Evolutionary conservation across 2,113 vertebrate genomes (phyloP).

Genomic region (Pollimyrus isidori): DNA sequence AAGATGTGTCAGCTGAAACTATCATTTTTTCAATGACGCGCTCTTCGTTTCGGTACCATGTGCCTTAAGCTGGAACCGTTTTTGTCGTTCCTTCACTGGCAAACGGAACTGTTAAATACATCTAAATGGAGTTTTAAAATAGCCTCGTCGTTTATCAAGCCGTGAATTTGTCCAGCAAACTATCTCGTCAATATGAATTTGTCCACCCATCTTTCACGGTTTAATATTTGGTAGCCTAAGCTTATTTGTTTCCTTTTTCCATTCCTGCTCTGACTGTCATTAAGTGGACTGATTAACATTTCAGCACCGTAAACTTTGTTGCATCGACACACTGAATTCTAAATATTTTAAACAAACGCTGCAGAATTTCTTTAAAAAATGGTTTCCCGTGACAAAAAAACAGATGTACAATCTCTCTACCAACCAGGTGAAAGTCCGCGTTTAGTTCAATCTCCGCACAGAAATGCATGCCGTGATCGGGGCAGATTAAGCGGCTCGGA

Average conservation of each 20-base stretch:
- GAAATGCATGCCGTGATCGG: neutral
- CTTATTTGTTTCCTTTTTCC: neutral
- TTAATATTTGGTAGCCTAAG: neutral
- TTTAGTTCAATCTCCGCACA: neutral
- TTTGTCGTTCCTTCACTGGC: neutral
- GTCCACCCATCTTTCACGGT: neutral
- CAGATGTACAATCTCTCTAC: neutral
- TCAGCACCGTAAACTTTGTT: conserved; percentile 2
- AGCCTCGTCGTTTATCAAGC: neutral
- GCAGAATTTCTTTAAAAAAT: neutral
- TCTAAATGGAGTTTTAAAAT: neutral
- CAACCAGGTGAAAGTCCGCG: neutral
- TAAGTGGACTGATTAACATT: conserved; percentile 4
- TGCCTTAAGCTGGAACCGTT: neutral
- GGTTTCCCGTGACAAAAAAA: neutral
- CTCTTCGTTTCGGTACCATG: neutral
- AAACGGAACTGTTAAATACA: neutral
- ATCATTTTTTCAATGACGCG: neutral
- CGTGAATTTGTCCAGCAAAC: neutral
- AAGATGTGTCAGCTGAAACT: neutral
- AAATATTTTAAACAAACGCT: neutral
- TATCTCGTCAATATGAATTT: neutral
- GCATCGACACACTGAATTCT: neutral
- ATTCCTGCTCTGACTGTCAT: neutral
- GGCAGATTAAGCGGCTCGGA: neutral